Conservation (phyloP, 2,797 vertebrate species). For the Aeoliscus strigatus region DNA sequence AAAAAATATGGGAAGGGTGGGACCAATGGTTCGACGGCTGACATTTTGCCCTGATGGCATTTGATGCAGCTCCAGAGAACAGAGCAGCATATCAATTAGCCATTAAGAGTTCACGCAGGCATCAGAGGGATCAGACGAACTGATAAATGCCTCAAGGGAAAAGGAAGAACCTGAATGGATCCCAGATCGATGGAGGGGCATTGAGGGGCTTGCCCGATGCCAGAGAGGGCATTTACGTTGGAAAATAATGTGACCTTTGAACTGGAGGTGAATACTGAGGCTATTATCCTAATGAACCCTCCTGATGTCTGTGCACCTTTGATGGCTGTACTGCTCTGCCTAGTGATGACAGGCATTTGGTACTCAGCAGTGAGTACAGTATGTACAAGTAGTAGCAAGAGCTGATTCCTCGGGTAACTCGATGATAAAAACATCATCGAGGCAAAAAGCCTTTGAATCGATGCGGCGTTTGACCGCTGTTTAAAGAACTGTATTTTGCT, state of each 20-base stretch:
- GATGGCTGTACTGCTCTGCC: too few species aligned
- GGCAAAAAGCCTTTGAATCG: too few species aligned
- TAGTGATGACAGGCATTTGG: too few species aligned
- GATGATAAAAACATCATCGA: too few species aligned
- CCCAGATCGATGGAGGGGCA: slow-evolving; percentile 52
- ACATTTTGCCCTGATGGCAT: slow-evolving; percentile 60
- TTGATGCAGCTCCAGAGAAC: slow-evolving; percentile 59
- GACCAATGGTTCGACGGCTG: slow-evolving; percentile 39
- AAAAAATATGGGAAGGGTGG: slow-evolving; percentile 8
- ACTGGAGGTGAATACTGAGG: slow-evolving; percentile 22
- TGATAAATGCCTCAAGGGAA: slow-evolving; percentile 57
- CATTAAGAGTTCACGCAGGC: slow-evolving; percentile 68
- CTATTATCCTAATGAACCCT: slow-evolving; percentile 45
- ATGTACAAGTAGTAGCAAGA: too few species aligned
- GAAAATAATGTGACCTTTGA: slow-evolving; percentile 47
- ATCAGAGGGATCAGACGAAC: slow-evolving; percentile 70
- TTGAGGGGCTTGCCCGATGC: slow-evolving; percentile 29
- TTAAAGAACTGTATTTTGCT: too few species aligned
- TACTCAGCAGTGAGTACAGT: too few species aligned
- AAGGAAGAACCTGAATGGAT: slow-evolving; percentile 37
- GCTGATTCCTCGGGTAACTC: too few species aligned
- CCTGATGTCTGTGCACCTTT: too few species aligned
- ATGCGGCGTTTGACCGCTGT: too few species aligned
- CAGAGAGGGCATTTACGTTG: slow-evolving; percentile 20
- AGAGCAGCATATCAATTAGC: slow-evolving; percentile 73